These are phyloP conservation scores for Psittacula echo DNA, from an alignment of 2,797 vertebrate species.

Conservation along the genomic window DNA sequence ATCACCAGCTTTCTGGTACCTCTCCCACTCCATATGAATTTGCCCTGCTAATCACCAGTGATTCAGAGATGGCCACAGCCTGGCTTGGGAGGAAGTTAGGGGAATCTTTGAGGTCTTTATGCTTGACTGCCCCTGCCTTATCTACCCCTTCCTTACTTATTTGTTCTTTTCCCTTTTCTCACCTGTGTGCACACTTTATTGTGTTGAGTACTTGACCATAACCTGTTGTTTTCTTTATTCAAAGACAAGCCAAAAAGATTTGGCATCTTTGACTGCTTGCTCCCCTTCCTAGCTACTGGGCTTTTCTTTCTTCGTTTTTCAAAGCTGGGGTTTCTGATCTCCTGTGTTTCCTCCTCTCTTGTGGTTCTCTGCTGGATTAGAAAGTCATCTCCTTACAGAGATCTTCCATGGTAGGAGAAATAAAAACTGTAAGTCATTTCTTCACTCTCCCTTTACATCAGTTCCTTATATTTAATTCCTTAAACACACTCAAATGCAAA, in stretches of 20 bases:
- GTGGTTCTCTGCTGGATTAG: background rate
- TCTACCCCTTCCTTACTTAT: background rate
- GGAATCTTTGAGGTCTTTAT: background rate
- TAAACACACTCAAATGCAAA: background rate
- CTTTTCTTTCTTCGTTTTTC: background rate
- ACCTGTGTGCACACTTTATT: background rate
- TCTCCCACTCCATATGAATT: background rate
- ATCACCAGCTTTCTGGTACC: background rate
- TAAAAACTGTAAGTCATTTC: background rate
- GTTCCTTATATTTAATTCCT: constrained; percentile 21
- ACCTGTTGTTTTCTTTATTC: background rate
- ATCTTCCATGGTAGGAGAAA: background rate
- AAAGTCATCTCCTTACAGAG: background rate
- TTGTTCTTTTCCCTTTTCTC: background rate
- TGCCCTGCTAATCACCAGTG: background rate
- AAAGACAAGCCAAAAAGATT: background rate
- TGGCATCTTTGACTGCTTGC: background rate
- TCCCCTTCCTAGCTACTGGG: background rate
- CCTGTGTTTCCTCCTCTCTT: background rate
- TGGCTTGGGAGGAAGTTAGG: background rate
- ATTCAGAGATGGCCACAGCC: background rate
- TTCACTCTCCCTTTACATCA: constrained; percentile 1
- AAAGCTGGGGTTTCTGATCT: background rate
- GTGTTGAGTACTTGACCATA: background rate
- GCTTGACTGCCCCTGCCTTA: background rate